Evolutionary conservation across 2,888 invertebrate species (phyloP).

Genomic region (Strigamia transsilvanica): DNA sequence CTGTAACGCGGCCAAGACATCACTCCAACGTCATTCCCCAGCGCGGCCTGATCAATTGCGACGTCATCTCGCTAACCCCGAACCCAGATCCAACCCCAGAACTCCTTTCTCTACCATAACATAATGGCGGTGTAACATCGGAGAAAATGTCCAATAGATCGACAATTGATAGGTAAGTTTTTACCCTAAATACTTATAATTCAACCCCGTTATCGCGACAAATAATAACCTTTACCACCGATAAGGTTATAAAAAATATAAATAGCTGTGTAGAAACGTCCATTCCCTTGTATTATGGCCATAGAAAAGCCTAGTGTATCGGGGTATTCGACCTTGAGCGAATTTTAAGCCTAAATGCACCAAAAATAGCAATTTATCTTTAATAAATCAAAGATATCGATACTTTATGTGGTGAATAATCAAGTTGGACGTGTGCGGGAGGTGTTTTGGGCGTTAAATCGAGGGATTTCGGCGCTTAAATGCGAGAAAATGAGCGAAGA

Average conservation of each 20-base stretch:
- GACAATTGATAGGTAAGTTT: constrained; percentile 43
- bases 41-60: neutral
- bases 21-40: neutral
- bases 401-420: neutral
- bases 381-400: neutral
- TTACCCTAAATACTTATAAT: neutral
- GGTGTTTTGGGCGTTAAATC: neutral
- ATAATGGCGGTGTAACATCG: constrained; percentile 51
- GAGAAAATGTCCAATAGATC: constrained; percentile 51
- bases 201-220: neutral
- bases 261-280: neutral
- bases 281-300: neutral
- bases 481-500: neutral
- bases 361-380: constrained; percentile 12
- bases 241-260: neutral
- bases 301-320: neutral
- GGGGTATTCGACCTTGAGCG: constrained; percentile 44
- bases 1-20: no score
- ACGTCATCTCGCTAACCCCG: neutral
- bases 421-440: neutral
- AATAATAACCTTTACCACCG: neutral
- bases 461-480: no score
- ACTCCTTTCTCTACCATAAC: constrained; percentile 36
- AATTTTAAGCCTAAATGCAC: neutral
- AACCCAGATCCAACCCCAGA: neutral